Conservation (phyloP, 2,797 vertebrate species). For the Diplodus sargus region DNA sequence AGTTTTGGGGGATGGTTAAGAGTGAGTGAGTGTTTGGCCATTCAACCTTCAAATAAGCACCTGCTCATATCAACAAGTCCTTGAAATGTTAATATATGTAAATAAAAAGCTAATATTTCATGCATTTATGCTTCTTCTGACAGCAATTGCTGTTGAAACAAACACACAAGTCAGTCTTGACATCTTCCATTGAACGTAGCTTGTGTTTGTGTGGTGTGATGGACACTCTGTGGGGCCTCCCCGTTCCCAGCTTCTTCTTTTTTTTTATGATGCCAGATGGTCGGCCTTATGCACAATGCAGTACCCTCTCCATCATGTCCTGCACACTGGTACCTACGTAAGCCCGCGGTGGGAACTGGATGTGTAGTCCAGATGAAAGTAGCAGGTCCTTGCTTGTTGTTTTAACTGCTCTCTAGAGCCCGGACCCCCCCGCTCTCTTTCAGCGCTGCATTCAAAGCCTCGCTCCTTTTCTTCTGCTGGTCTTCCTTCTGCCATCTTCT, state of each 20-base stretch:
- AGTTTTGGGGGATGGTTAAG: neutral
- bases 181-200: constrained; percentile 20
- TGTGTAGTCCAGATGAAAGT: constrained; percentile 48
- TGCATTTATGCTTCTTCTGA: constrained; percentile 10
- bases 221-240: constrained; percentile 56
- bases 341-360: constrained; percentile 53
- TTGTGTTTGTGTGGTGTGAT: constrained; percentile 47
- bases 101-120: constrained; percentile 24
- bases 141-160: constrained; percentile 28
- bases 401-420: constrained; percentile 66
- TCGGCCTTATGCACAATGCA: constrained; percentile 66
- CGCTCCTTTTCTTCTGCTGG: constrained; percentile 25
- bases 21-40: neutral
- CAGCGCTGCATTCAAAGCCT: constrained; percentile 36
- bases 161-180: constrained; percentile 44
- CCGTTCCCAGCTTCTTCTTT: constrained; percentile 27
- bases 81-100: neutral
- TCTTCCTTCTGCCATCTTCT: constrained; percentile 49
- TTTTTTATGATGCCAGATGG: constrained; percentile 77
- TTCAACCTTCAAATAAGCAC: neutral
- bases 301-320: constrained; percentile 57
- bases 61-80: neutral
- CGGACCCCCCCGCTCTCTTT: constrained; percentile 28
- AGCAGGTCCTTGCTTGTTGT: constrained; percentile 42
- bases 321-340: constrained; percentile 53